Conservation (phyloP, 2,113 vertebrate species). For the Furnarius figulus region DNA sequence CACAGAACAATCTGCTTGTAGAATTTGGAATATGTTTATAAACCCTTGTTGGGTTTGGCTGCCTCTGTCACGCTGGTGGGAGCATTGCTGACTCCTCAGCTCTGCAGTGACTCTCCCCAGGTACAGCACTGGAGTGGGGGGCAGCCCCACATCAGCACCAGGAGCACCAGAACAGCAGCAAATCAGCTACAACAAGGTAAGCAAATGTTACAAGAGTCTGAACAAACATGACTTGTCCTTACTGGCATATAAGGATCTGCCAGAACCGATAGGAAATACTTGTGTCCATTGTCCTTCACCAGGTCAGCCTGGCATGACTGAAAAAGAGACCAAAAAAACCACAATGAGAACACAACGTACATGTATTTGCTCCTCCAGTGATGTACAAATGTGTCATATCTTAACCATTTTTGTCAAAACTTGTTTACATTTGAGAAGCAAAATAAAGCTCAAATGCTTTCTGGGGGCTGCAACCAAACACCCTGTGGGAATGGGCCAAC, state of each 20-base stretch:
- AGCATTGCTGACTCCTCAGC: background rate
- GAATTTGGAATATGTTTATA: accelerated
- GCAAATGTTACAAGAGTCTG: background rate
- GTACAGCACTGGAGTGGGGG: background rate
- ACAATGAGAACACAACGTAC: background rate
- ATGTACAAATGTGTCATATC: background rate
- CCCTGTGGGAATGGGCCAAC: background rate
- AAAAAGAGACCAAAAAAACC: conserved; percentile 5
- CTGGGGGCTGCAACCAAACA: background rate
- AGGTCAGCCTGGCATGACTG: conserved; percentile 98
- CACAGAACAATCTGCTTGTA: background rate
- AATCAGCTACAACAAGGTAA: background rate
- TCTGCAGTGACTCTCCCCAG: background rate
- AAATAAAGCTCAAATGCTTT: background rate
- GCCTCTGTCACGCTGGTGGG: accelerated
- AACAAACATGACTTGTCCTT: conserved; percentile 62
- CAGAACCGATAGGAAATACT: conserved; percentile 98
- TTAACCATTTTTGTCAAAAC: background rate
- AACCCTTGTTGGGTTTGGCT: background rate
- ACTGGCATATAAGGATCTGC: conserved; percentile 98
- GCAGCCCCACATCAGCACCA: background rate
- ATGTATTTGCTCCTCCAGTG: background rate
- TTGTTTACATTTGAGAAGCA: background rate
- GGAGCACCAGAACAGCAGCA: background rate
- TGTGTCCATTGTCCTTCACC: conserved; percentile 98